Evolutionary conservation across 2,797 vertebrate genomes (phyloP).

Genomic region (Pseudochromis fuscus): DNA sequence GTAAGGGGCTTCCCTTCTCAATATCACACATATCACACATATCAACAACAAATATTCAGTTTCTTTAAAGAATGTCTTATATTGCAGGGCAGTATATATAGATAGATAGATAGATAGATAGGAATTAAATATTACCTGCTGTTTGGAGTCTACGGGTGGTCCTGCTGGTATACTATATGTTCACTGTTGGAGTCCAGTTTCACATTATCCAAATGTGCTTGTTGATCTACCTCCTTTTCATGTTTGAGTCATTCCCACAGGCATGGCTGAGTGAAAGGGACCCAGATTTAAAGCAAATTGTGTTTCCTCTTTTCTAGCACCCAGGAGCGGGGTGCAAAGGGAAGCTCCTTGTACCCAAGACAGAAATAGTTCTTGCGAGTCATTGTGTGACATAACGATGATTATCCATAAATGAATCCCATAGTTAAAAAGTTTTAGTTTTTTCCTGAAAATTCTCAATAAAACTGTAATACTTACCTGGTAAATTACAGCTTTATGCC

Average conservation of each 20-base stretch:
- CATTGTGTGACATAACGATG: constrained; percentile 61
- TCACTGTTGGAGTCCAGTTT: constrained; percentile 18
- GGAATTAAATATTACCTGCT: constrained; percentile 63
- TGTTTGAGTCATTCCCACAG: constrained; percentile 52
- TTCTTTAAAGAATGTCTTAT: neutral
- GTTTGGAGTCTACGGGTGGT: constrained; percentile 28
- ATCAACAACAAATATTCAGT: neutral
- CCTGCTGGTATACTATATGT: neutral
- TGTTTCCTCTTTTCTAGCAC: constrained; percentile 80
- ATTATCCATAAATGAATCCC: neutral
- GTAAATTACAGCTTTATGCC: constrained; percentile 39
- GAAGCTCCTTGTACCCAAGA: constrained; percentile 52
- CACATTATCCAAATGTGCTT: constrained; percentile 10
- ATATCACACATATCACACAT: neutral
- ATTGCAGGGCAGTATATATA: neutral
- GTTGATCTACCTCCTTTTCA: constrained; percentile 23
- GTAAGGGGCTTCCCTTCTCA: neutral
- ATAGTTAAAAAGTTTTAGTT: neutral
- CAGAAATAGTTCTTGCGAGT: constrained; percentile 69
- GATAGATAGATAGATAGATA: neutral
- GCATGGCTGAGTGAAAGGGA: constrained; percentile 63
- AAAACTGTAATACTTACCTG: constrained; percentile 41
- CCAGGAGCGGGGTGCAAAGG: constrained; percentile 73
- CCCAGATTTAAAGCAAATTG: constrained; percentile 73
- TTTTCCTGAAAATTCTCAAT: constrained; percentile 34